Evolutionary conservation across 2,797 vertebrate species (phyloP).

Genomic region (Danio aesculapii): DNA sequence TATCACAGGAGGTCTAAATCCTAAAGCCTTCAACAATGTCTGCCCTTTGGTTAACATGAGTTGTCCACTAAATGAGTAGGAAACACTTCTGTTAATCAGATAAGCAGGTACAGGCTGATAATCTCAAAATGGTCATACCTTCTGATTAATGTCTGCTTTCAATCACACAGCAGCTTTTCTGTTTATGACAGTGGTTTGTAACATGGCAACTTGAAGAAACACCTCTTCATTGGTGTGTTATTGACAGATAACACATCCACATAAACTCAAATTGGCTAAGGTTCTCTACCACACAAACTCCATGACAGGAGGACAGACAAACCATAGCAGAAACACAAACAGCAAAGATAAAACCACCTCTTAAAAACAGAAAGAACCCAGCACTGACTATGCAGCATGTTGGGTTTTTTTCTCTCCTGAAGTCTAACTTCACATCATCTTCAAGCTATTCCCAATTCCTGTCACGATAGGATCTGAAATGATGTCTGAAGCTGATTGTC

Average conservation of each 20-base stretch:
- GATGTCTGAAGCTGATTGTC: slow-evolving; percentile 16
- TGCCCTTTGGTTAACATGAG: neutral
- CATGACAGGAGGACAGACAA: slow-evolving; percentile 18
- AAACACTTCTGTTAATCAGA: slow-evolving; percentile 13
- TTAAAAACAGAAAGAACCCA: neutral
- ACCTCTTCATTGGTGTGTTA: slow-evolving; percentile 37
- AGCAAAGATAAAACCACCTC: neutral
- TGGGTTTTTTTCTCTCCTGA: neutral
- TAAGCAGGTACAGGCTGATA: neutral
- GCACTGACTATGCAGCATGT: neutral
- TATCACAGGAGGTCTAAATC: too few species aligned
- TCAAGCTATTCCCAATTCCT: slow-evolving; percentile 17
- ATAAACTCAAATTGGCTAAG: slow-evolving; percentile 49
- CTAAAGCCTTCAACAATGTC: too few species aligned
- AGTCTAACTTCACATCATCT: slow-evolving; percentile 19
- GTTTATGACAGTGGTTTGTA: slow-evolving; percentile 32
- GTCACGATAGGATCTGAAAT: slow-evolving; percentile 1
- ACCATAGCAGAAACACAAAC: slow-evolving; percentile 21
- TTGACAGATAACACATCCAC: slow-evolving; percentile 58
- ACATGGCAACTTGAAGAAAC: slow-evolving; percentile 44
- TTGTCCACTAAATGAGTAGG: neutral
- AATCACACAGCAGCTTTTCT: neutral
- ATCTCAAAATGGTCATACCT: slow-evolving; percentile 23
- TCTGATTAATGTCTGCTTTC: slow-evolving; percentile 34
- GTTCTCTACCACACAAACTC: slow-evolving; percentile 35